Evolutionary conservation across 2,797 vertebrate genomes (phyloP).

Genomic region (Pogonophryne albipinna): DNA sequence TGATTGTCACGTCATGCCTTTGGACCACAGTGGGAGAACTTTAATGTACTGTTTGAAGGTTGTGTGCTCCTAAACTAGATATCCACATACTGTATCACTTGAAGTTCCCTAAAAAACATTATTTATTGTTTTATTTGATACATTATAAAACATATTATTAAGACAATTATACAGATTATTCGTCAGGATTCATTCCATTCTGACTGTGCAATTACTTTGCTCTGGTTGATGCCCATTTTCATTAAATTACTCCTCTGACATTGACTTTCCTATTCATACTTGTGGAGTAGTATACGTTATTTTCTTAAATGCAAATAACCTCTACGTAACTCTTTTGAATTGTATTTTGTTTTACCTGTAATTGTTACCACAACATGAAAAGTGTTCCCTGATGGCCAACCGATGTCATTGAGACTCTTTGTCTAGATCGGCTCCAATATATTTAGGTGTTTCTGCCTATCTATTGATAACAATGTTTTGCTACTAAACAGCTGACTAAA

Average conservation of each 20-base stretch:
- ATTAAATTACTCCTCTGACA: rapidly evolving
- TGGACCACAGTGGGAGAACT: not conserved
- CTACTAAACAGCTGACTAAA: too few relatives aligned
- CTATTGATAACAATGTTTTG: not conserved
- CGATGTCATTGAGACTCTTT: not conserved
- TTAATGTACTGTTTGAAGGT: not conserved
- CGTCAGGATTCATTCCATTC: not conserved
- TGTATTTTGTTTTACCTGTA: too few relatives aligned
- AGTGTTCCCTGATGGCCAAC: not conserved
- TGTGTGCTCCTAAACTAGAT: not conserved
- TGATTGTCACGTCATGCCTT: not conserved
- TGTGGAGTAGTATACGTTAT: not conserved
- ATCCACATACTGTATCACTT: not conserved
- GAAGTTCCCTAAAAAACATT: not conserved
- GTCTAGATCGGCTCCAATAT: not conserved
- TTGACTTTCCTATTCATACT: not conserved
- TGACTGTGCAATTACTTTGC: not conserved
- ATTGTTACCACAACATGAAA: not conserved
- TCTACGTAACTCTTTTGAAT: too few relatives aligned
- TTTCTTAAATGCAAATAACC: not conserved
- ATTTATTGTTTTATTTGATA: not conserved
- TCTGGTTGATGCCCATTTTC: not conserved
- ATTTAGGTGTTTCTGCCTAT: not conserved
- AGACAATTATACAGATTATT: not conserved
- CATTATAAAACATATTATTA: not conserved